A percentile compares a stretch with the other conserved stretches of the same genome.
phyloP scores from a whole-genome alignment of 2,113 vertebrate genomes.

The Echinops telfairi region DNA sequence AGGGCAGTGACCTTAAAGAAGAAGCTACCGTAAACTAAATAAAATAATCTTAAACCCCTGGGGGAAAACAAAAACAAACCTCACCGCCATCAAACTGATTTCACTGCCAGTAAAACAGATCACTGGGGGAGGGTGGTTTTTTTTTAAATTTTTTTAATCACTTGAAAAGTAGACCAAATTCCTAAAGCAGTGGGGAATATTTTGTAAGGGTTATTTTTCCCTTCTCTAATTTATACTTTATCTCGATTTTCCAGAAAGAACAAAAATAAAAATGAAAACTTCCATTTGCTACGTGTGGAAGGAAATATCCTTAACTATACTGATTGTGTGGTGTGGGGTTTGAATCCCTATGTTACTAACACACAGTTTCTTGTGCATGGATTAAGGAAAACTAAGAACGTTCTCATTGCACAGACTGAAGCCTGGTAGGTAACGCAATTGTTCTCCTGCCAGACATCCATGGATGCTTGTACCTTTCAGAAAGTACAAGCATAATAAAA shows the following conservation, averaged over 20 bases:
- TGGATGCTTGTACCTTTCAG: neutral
- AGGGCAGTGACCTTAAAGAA: no score
- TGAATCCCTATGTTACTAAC: no score
- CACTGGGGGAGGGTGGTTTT: neutral
- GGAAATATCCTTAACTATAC: neutral
- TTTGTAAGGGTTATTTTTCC: conserved; percentile 38
- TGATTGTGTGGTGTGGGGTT: neutral
- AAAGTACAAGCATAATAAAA: neutral
- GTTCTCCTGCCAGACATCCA: neutral
- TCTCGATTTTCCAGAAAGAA: conserved; percentile 59
- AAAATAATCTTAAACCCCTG: no score
- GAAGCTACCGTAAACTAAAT: no score
- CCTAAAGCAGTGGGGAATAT: neutral
- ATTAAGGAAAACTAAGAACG: neutral
- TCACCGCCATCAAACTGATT: no score
- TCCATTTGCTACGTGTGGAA: neutral
- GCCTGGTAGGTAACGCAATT: neutral
- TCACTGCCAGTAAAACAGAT: conserved; percentile 29
- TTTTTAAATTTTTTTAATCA: no score
- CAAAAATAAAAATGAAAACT: conserved; percentile 27
- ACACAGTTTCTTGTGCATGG: neutral
- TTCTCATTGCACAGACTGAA: neutral
- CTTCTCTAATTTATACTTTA: conserved; percentile 62
- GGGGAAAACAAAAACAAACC: no score
- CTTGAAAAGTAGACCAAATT: conserved; percentile 20